Evolutionary conservation across 2,113 vertebrate species (phyloP), one percentile per base, ranked within the genome.

Genomic region (Dolichallabes microphthalmus): DNA sequence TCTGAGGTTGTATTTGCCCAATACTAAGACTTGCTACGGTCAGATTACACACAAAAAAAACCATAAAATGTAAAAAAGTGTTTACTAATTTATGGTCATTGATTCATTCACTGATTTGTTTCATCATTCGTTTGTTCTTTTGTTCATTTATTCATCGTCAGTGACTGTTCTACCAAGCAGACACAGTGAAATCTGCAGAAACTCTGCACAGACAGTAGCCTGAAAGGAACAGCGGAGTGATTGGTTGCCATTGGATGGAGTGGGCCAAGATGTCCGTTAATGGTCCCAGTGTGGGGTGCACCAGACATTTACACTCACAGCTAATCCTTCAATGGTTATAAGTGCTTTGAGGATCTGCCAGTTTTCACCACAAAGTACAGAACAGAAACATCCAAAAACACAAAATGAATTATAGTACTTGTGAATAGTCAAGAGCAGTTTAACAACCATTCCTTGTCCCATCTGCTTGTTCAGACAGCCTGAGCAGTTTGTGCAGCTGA

Each of bases 321-420:
- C 87, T 88, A 86, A 87, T 87, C 83, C 80, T 27, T 80, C 83
- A 82, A 64, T 63, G 88, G 83, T 52, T 87, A 83, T 86, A 69
- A 60, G 63, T 83, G 78, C 86, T 90, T 88, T 90, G 86, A 90
- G 86, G 85, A 87, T 87, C 82, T 61, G 83, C 77, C 39, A 82
- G 77, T 76, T 80, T 85, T 27, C 82, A 60, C 20, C 64, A 82
- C 61, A 77, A 73, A 80, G 83, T 85, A 80, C 76, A 84, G 82
- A 86, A 69, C 10, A 60, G 74, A 88, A 74, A 61, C 68, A 68
- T 52, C 32, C 35, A 77, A 57, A 20, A 27, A 78, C 60, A 60
- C 50, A 73, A 79, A 73, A 77, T 82, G 63, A 61, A 79, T 86
- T 66, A 66, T 63, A 84, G 81, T 32, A 63, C 75, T 76, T 25